A percentile compares a stretch with the other conserved stretches of the same genome.
These are phyloP conservation scores for Pterocles burchelli DNA, from an alignment of 2,113 vertebrate species.

Conservation along the genomic window DNA sequence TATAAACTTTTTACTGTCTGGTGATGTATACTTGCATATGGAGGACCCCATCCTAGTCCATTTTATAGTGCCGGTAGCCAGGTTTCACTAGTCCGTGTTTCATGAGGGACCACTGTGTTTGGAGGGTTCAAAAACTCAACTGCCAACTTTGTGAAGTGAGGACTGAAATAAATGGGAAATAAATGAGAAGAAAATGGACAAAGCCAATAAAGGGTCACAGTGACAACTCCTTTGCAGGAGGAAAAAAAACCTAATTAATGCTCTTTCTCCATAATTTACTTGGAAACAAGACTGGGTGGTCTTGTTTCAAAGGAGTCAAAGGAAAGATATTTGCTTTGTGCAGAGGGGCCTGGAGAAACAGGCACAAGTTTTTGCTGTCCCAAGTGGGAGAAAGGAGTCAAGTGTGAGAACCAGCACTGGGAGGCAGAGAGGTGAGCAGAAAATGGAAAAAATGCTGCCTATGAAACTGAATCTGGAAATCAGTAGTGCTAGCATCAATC, in stretches of 20 bases:
- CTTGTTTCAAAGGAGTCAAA: not conserved
- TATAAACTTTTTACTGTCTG: not conserved
- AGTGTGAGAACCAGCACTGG: not conserved
- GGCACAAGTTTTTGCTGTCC: not conserved
- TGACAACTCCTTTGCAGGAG: not conserved
- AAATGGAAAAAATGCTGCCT: not conserved
- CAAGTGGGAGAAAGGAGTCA: not conserved
- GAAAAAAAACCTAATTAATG: conserved; percentile 18
- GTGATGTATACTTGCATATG: not conserved
- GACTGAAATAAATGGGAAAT: conserved; percentile 25
- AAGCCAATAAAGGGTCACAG: conserved; percentile 1
- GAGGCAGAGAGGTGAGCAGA: not conserved
- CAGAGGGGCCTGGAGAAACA: not conserved
- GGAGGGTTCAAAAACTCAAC: not conserved
- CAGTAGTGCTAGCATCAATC: not conserved
- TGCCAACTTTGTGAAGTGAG: not conserved
- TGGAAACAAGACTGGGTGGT: conserved; percentile 42
- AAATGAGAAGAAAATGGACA: conserved; percentile 28
- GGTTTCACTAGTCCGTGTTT: not conserved
- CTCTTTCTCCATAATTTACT: conserved; percentile 5
- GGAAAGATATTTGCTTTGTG: not conserved
- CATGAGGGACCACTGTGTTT: not conserved
- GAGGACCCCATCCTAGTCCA: not conserved
- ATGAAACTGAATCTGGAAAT: not conserved
- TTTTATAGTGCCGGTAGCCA: not conserved